Conservation (phyloP, 2,888 invertebrate species). For the Rotaria socialis region DNA sequence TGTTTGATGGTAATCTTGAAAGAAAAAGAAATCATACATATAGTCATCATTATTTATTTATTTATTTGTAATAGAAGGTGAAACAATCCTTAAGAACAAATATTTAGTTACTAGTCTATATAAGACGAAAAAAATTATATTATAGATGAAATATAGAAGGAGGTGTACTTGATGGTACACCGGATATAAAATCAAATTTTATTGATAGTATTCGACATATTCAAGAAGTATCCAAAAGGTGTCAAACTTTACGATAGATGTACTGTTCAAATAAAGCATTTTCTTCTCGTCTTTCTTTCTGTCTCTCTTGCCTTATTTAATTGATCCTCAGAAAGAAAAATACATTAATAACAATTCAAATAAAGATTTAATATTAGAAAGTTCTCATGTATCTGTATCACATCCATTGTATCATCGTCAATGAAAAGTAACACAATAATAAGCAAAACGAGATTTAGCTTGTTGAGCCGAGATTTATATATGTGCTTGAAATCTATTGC, state of each 20-base stretch:
- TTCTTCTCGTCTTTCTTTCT: background rate
- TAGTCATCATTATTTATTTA: too few species aligned
- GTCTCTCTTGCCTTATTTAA: background rate
- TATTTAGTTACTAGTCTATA: too few species aligned
- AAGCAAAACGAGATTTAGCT: constrained; percentile 26
- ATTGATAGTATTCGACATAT: background rate
- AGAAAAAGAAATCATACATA: too few species aligned
- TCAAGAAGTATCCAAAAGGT: background rate
- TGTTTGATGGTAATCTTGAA: too few species aligned
- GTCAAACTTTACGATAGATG: constrained; percentile 1
- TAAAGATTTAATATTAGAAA: background rate
- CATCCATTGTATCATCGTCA: constrained; percentile 1
- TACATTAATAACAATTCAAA: constrained; percentile 23
- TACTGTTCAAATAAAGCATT: background rate
- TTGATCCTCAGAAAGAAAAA: background rate
- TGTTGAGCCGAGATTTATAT: constrained; percentile 17
- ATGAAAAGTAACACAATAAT: constrained; percentile 7
- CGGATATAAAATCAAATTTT: background rate
- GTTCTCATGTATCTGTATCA: constrained; percentile 12
- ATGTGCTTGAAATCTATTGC: constrained; percentile 19
- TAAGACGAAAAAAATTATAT: too few species aligned
- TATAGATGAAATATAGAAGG: too few species aligned
- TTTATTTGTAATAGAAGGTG: too few species aligned
- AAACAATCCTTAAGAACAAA: too few species aligned
- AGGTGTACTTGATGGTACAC: background rate